Evolutionary conservation across 2,888 invertebrate genomes (phyloP).

Genomic region (Stegana nigrithorax): DNA sequence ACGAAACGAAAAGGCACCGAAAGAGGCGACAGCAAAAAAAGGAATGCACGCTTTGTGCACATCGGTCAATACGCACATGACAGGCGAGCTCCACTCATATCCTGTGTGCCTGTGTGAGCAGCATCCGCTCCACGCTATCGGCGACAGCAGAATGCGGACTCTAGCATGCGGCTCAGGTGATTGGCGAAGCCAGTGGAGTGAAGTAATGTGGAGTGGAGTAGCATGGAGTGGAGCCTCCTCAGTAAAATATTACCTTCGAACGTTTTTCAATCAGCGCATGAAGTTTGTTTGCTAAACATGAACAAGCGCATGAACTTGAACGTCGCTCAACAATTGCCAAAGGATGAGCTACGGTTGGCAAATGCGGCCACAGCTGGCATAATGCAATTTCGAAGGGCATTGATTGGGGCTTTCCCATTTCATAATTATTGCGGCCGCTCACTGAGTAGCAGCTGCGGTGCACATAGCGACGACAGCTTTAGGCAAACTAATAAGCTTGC

Average conservation of each 20-base stretch:
- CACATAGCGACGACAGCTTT: too few species aligned
- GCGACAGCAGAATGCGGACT: background rate
- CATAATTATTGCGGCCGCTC: background rate
- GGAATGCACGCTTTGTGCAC: conserved; percentile 27
- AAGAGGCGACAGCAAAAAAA: conserved; percentile 22
- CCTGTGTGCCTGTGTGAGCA: conserved; percentile 46
- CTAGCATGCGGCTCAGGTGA: background rate
- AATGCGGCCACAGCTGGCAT: background rate
- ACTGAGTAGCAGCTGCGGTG: too few species aligned
- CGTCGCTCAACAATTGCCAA: too few species aligned
- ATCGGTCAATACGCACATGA: conserved; percentile 14
- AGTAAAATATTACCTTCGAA: conserved; percentile 8
- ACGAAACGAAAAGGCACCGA: conserved; percentile 1
- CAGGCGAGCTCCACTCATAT: conserved; percentile 40
- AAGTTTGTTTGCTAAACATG: conserved; percentile 10
- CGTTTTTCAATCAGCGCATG: conserved; percentile 12
- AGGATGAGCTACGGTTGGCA: too few species aligned
- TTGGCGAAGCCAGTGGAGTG: background rate
- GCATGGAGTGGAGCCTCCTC: too few species aligned
- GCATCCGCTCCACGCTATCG: too few species aligned
- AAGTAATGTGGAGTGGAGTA: background rate
- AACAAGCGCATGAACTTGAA: background rate
- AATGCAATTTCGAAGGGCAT: background rate
- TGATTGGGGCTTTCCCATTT: conserved; percentile 7
- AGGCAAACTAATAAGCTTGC: conserved; percentile 13